These are phyloP conservation scores for Drosophila asahinai DNA, from an alignment of 1,140 invertebrate genomes.

Conservation along the genomic window DNA sequence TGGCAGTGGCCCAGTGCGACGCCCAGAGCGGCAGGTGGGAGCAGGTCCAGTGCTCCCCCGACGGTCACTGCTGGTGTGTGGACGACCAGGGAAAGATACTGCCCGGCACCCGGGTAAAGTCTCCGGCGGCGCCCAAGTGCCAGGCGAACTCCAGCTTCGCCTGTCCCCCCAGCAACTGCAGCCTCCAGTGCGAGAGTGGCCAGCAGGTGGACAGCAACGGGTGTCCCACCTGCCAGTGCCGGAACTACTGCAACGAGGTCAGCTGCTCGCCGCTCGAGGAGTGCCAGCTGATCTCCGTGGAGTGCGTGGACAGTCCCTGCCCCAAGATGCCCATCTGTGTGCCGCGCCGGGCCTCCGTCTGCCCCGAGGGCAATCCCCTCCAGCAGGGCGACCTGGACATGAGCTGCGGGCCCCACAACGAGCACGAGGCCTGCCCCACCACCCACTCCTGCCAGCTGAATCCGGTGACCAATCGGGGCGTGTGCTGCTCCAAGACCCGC, in stretches of 20 bases:
- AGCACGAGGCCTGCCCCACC: conserved; percentile 90
- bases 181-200: conserved; percentile 88
- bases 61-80: conserved; percentile 95
- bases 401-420: conserved; percentile 89
- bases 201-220: conserved; percentile 89
- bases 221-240: conserved; percentile 91
- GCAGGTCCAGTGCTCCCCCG: conserved; percentile 91
- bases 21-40: conserved; percentile 91
- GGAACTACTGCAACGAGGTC: conserved; percentile 91
- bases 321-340: conserved; percentile 92
- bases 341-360: conserved; percentile 91
- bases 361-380: conserved; percentile 88
- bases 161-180: conserved; percentile 88
- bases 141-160: conserved; percentile 85
- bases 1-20: conserved; percentile 92
- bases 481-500: conserved; percentile 94
- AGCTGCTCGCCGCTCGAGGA: conserved; percentile 90
- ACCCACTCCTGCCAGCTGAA: conserved; percentile 94
- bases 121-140: conserved; percentile 82
- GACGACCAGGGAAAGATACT: conserved; percentile 93
- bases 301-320: conserved; percentile 87
- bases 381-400: conserved; percentile 87
- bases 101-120: conserved; percentile 86
- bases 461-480: conserved; percentile 91
- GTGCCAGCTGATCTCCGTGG: conserved; percentile 86